phyloP scores from a whole-genome alignment of 2,888 invertebrate genomes.

The Geophilus truncorum region DNA sequence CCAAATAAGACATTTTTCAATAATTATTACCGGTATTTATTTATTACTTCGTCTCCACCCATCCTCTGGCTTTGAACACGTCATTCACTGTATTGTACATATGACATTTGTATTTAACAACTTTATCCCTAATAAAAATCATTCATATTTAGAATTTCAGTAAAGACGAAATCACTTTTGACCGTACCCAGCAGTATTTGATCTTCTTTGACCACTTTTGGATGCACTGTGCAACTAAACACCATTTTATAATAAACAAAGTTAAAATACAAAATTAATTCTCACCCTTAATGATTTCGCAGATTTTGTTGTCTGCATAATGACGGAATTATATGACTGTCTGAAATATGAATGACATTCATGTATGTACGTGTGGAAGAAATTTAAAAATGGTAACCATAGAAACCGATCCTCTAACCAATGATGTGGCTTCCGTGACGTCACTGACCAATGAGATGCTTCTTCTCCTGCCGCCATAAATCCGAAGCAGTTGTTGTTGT shows the following conservation, averaged over 20 bases:
- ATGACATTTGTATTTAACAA: conserved; percentile 15
- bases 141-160: no score
- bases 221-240: background rate
- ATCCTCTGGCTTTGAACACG: conserved; percentile 29
- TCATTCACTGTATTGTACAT: background rate
- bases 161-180: no score
- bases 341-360: no score
- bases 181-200: background rate
- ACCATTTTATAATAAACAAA: background rate
- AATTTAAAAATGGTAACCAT: no score
- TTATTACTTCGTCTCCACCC: background rate
- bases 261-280: background rate
- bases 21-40: background rate
- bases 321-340: no score
- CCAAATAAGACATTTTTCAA: background rate
- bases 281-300: background rate
- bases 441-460: no score
- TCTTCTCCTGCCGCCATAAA: no score
- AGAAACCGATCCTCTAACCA: no score
- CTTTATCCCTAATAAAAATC: background rate
- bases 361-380: no score
- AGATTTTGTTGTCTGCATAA: background rate
- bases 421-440: no score
- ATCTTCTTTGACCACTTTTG: background rate
- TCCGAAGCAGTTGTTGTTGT: no score